A percentile compares a stretch with the other conserved stretches of the same genome.
phyloP scores from a whole-genome alignment of 2,888 invertebrate genomes.

The Caenorhabditis sinica region DNA sequence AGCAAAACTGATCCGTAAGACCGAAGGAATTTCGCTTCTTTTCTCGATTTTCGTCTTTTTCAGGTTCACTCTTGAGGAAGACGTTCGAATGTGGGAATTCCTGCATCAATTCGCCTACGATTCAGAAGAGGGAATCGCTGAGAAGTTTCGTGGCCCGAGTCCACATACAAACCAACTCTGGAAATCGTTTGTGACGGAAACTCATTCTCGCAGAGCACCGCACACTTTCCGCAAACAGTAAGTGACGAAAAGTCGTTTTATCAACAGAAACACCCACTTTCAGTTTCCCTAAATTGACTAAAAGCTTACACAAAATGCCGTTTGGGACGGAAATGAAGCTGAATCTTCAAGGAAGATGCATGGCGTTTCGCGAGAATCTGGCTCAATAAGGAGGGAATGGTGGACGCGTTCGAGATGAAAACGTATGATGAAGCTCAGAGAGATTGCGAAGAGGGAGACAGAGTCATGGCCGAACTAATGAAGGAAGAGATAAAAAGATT shows the following conservation, averaged over 20 bases:
- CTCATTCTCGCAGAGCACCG: background rate
- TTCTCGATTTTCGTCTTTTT: background rate
- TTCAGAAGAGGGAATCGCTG: slow-evolving; percentile 15
- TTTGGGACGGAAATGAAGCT: slow-evolving; percentile 30
- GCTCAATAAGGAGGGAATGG: slow-evolving; percentile 1
- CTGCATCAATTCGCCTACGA: slow-evolving; percentile 33
- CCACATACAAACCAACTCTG: slow-evolving; percentile 7
- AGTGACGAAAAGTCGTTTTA: background rate
- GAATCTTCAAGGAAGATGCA: slow-evolving; percentile 7
- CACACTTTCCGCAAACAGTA: no score
- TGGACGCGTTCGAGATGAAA: slow-evolving; percentile 48
- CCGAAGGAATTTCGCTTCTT: background rate
- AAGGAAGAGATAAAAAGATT: background rate
- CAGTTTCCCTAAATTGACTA: slow-evolving; percentile 1
- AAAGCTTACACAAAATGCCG: slow-evolving; percentile 16
- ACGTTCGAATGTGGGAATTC: slow-evolving; percentile 7
- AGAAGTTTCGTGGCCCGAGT: slow-evolving; percentile 17
- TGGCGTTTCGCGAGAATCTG: slow-evolving; percentile 1
- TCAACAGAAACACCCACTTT: background rate
- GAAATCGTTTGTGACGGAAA: slow-evolving; percentile 20
- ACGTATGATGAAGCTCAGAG: background rate
- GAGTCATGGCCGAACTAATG: background rate
- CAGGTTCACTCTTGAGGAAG: slow-evolving; percentile 23
- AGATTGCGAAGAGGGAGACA: background rate
- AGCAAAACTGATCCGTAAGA: background rate